A percentile compares a stretch with the other conserved stretches of the same genome.
Conservation (phyloP, 53 echinoderm and acorn worm species). For the Paracentrotus lividus region DNA sequence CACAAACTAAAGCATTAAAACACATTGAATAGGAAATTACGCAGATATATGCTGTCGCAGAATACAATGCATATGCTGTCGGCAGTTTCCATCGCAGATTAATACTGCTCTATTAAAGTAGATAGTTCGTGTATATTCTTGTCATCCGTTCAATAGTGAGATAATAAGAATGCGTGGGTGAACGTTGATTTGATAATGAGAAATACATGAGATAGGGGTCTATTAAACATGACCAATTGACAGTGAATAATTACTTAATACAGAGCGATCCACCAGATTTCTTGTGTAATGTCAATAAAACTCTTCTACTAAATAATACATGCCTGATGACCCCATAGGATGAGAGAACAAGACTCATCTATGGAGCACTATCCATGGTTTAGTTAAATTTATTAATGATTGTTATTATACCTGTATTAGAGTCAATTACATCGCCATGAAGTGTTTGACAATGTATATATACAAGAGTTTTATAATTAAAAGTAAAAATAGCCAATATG, state of each 20-base stretch:
- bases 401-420: not conserved
- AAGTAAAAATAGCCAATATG: no score
- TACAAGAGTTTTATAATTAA: no score
- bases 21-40: not conserved
- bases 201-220: not conserved
- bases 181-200: slow-evolving; percentile 25
- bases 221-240: slow-evolving; percentile 35
- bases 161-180: slow-evolving; percentile 11
- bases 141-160: slow-evolving; percentile 17
- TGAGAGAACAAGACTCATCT: not conserved
- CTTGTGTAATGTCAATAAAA: not conserved
- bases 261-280: slow-evolving; percentile 16
- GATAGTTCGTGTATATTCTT: not conserved
- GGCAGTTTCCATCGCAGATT: not conserved
- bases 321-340: not conserved
- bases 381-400: not conserved
- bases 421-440: not conserved
- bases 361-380: not conserved
- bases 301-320: not conserved
- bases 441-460: no score
- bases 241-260: slow-evolving; percentile 47
- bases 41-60: no score
- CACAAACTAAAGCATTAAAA: not conserved
- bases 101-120: not conserved
- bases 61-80: no score